These are phyloP conservation scores for Latrodectus elegans DNA, from an alignment of 2,888 invertebrate genomes.

Conservation along the genomic window DNA sequence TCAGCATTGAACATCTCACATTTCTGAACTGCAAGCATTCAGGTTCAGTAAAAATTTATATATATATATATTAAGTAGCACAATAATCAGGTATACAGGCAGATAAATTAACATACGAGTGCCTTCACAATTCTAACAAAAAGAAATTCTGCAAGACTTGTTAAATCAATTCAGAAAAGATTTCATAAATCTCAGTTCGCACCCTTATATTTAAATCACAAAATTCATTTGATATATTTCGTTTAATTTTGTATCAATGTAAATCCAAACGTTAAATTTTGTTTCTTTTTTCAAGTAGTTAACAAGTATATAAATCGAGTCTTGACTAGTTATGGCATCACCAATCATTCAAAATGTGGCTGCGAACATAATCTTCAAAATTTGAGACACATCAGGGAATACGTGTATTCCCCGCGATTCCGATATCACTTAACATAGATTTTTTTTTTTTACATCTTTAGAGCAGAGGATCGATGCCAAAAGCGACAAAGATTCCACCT, in stretches of 20 bases:
- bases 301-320: constrained; percentile 69
- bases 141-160: constrained; percentile 40
- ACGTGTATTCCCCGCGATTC: too few relatives aligned
- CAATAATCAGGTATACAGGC: constrained; percentile 39
- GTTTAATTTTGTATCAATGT: constrained; percentile 36
- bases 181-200: constrained; percentile 25
- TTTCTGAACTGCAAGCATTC: constrained; percentile 51
- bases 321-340: constrained; percentile 67
- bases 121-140: constrained; percentile 67
- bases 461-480: background rate
- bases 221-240: constrained; percentile 55
- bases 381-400: too few relatives aligned
- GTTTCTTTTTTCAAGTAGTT: constrained; percentile 63
- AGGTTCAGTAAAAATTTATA: constrained; percentile 57
- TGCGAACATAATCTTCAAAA: background rate
- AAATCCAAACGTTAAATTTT: constrained; percentile 60
- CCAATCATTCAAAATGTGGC: constrained; percentile 31
- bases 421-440: too few relatives aligned
- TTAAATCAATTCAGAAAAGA: constrained; percentile 46
- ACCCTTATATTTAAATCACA: constrained; percentile 40
- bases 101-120: constrained; percentile 56
- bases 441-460: too few relatives aligned
- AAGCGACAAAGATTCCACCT: background rate
- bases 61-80: constrained; percentile 54
- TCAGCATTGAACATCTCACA: constrained; percentile 45